Conservation (phyloP, 1,140 invertebrate species). For the Polypedilum vanderplanki region DNA sequence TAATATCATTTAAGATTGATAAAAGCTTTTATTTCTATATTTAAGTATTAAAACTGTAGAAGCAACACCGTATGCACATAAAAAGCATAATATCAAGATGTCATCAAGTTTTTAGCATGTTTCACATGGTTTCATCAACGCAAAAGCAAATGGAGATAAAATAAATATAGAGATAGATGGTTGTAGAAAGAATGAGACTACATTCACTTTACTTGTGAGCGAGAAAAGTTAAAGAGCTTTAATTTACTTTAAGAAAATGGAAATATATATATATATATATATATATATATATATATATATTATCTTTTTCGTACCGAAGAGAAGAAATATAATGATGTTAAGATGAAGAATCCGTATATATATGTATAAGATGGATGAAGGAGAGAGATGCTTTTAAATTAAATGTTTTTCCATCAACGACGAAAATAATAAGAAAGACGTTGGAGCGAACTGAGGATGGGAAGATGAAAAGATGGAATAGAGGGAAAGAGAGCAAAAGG, state of each 20-base stretch:
- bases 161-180: background rate
- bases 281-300: background rate
- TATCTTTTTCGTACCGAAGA: conserved; percentile 20
- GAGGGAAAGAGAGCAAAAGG: background rate
- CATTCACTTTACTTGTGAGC: no score
- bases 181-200: background rate
- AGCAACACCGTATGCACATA: background rate
- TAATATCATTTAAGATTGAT: conserved; percentile 1
- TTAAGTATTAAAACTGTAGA: background rate
- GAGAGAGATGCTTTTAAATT: conserved; percentile 28
- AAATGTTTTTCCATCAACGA: conserved; percentile 29
- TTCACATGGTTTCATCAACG: conserved; percentile 8
- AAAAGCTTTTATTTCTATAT: conserved; percentile 7
- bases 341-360: conserved; percentile 28
- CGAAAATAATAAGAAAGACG: conserved; percentile 28
- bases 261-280: background rate
- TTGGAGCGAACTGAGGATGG: background rate
- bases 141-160: background rate
- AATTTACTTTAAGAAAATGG: conserved; percentile 28
- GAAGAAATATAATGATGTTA: conserved; percentile 28
- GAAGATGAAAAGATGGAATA: conserved; percentile 20
- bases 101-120: background rate
- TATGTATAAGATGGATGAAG: conserved; percentile 17
- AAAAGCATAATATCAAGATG: background rate
- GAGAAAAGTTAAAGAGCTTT: conserved; percentile 21